Evolutionary conservation across 2,113 vertebrate species (phyloP), one percentile per base, ranked within the genome.

Genomic region (Eidolon helvum): DNA sequence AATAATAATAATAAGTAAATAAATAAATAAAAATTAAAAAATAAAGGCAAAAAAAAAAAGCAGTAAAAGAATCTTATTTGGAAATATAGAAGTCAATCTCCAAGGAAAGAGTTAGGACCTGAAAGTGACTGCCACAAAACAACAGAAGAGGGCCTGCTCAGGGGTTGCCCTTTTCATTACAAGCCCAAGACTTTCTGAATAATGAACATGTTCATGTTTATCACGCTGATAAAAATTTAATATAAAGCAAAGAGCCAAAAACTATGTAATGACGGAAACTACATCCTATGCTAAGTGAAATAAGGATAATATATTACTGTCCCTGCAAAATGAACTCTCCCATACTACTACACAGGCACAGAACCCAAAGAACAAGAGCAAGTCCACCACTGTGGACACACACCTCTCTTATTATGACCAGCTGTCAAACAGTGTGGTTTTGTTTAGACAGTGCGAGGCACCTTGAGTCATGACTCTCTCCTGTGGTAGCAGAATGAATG

Each of bases 201-300:
- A 12, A 75, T 0, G 45, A 28, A n/a, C 65, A 5, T 18, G 14
- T 43, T 63, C 38, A 6, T 12, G 18, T 59, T 61, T 59, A 50
- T 69, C 80, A 86, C 15, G 18, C 9, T 53, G 68, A 65, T 50
- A 80, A 77, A 93, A 68, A 61, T 33, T 43, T 21, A 50, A 85
- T 65, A 79, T 10, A 65, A 91, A 91, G 61, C 33, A 72, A 38
- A 95, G 84, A 66, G 10, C 30, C 43, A 57, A 82, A 82, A 95
- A 93, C 53, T 45, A 53, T 5, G 40, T 38, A 77, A 74, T 86
- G 79, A 80, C 11, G 82, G 78, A 77, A 90, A 96, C 1, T 65
- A 74, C 86, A 87, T 90, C 61, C 66, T 78, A 26, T 66, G 74
- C 53, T 75, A 87, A 53, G n/a, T 74, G 59, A 92, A 92, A 72